Conservation (phyloP, 2,888 invertebrate genomes). For the Drosophila nigritarsus region DNA sequence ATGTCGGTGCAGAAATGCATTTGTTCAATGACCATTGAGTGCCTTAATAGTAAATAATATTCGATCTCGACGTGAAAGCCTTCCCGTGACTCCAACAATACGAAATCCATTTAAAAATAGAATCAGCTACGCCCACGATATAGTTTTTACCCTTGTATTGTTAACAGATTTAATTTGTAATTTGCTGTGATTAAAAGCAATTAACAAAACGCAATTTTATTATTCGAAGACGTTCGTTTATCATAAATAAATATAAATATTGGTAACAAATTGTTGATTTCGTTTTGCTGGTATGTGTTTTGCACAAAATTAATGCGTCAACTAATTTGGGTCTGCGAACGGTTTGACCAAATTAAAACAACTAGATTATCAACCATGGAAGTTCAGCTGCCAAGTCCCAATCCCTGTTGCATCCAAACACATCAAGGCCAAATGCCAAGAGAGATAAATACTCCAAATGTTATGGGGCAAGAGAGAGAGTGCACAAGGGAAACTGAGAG, state of each 20-base stretch:
- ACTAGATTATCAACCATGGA: neutral
- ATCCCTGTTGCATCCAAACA: neutral
- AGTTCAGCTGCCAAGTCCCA: neutral
- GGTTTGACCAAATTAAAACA: neutral
- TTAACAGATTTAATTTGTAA: neutral
- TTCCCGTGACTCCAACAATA: slow-evolving; percentile 23
- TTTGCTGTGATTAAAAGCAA: too few species aligned
- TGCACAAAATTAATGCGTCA: neutral
- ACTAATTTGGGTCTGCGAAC: neutral
- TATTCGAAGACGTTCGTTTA: neutral
- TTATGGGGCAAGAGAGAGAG: neutral
- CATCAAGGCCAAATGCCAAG: neutral
- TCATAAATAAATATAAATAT: neutral
- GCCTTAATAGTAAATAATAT: neutral
- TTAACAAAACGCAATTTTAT: neutral
- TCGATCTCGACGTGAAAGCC: neutral
- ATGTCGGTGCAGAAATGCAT: neutral
- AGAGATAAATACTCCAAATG: neutral
- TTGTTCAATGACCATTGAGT: neutral
- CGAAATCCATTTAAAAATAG: neutral
- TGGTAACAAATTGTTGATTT: neutral
- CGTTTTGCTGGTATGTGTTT: neutral
- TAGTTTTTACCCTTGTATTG: neutral
- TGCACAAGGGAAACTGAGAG: neutral
- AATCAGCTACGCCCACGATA: neutral